Conservation (phyloP, 2,888 invertebrate genomes). For the Drosophila setosimentum region DNA sequence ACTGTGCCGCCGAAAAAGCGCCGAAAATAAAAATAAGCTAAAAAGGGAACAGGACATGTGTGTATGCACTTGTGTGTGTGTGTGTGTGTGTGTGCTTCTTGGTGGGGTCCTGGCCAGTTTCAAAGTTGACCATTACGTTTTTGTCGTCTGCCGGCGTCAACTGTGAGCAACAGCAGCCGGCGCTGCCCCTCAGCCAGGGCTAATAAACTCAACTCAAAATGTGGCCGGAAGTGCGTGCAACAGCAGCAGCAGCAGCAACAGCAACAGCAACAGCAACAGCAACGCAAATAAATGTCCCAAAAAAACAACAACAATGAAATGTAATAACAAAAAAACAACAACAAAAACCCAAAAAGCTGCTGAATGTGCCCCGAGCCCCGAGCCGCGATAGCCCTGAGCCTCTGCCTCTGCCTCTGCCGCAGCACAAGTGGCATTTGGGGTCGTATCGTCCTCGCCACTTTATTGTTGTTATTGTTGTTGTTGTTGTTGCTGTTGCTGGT, state of each 20-base stretch:
- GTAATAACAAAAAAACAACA: conserved; percentile 17
- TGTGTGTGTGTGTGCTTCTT: too few species aligned
- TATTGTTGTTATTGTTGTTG: conserved; percentile 3
- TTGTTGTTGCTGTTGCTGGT: conserved; percentile 19
- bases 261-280: conserved; percentile 13
- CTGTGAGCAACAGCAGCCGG: conserved; percentile 34
- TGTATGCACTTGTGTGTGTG: conserved; percentile 5
- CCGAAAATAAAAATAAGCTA: conserved; percentile 35
- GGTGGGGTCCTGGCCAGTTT: conserved; percentile 38
- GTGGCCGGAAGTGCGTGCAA: conserved; percentile 76
- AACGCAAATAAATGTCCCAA: conserved; percentile 71
- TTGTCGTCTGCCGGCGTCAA: conserved; percentile 41
- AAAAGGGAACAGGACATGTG: conserved; percentile 56
- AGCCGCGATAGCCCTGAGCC: conserved; percentile 23
- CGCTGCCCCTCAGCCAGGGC: conserved; percentile 55
- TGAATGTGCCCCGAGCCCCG: conserved; percentile 61
- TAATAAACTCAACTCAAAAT: conserved; percentile 75
- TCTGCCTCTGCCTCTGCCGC: conserved; percentile 1
- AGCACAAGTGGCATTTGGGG: conserved; percentile 68
- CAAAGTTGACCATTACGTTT: conserved; percentile 30
- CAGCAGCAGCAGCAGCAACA: conserved; percentile 39
- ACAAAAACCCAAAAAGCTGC: conserved; percentile 14
- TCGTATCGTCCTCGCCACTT: conserved; percentile 27
- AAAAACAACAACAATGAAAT: conserved; percentile 49
- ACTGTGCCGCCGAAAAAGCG: conserved; percentile 47